Percentiles rank a stretch among this genome's conserved stretches.
These are phyloP conservation scores for Ophion ellenae DNA, from an alignment of 2,888 invertebrate genomes.

Conservation along the genomic window DNA sequence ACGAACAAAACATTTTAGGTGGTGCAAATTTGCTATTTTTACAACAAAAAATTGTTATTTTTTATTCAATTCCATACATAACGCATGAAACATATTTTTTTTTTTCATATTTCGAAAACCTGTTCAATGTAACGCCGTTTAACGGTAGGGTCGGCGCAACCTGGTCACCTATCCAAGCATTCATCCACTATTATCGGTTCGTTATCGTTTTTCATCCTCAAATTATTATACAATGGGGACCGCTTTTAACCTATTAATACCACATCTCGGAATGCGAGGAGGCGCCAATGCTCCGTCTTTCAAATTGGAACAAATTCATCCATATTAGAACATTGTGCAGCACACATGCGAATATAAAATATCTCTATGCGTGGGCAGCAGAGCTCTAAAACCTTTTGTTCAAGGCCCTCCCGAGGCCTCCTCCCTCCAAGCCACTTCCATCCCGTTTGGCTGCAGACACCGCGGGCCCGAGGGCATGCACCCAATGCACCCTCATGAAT, in stretches of 20 bases:
- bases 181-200: not conserved
- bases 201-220: not conserved
- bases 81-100: no score
- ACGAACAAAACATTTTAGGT: no score
- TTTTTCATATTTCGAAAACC: no score
- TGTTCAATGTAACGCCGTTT: no score
- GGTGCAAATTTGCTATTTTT: no score
- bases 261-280: not conserved
- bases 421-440: slow-evolving; percentile 3
- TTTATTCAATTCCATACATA: no score
- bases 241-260: not conserved
- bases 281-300: not conserved
- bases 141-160: no score
- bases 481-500: slow-evolving; percentile 69
- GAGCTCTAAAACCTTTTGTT: slow-evolving; percentile 71
- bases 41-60: no score
- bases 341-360: slow-evolving; percentile 58
- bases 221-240: not conserved
- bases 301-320: no score
- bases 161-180: not conserved
- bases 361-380: slow-evolving; percentile 56
- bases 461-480: slow-evolving; percentile 66
- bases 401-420: slow-evolving; percentile 56
- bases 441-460: slow-evolving; percentile 53
- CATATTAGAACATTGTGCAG: slow-evolving; percentile 18